phyloP scores from a whole-genome alignment of 2,113 vertebrate species.

The Lucifuga dentata region DNA sequence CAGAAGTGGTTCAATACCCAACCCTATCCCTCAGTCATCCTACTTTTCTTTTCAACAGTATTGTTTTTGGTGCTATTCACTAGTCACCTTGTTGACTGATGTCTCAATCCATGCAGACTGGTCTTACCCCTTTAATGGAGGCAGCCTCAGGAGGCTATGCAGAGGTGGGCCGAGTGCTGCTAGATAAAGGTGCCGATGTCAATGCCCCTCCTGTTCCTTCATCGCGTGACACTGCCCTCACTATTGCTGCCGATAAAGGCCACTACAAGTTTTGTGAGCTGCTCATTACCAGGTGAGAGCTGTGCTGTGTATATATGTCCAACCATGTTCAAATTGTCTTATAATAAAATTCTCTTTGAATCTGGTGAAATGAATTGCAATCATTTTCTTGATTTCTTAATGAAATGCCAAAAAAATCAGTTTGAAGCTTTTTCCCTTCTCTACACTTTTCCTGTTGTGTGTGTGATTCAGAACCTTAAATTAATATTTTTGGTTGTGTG shows the following conservation, averaged over 20 bases:
- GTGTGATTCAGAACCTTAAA: no score
- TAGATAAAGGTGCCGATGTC: constrained; percentile 98
- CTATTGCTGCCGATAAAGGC: constrained; percentile 98
- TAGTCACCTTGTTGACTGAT: constrained; percentile 11
- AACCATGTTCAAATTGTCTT: background rate
- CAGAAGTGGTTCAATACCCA: no score
- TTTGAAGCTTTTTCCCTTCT: no score
- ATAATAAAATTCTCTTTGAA: background rate
- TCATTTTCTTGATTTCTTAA: no score
- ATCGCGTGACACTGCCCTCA: constrained; percentile 97
- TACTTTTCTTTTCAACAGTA: no score
- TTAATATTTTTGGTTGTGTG: no score
- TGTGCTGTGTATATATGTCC: background rate
- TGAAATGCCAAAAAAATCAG: no score
- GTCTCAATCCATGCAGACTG: constrained; percentile 84
- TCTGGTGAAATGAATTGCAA: no score
- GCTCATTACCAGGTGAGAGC: constrained; percentile 91
- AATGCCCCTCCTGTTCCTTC: constrained; percentile 98
- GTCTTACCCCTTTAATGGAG: constrained; percentile 98
- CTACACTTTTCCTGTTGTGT: no score
- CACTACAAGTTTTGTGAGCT: constrained; percentile 99
- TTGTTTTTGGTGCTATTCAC: background rate
- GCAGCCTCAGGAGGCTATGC: constrained; percentile 98
- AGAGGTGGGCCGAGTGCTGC: constrained; percentile 96
- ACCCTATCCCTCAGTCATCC: no score